A percentile compares a stretch with the other conserved stretches of the same genome.
phyloP scores from a whole-genome alignment of 2,888 invertebrate genomes.

The Abrostola triplasia region DNA sequence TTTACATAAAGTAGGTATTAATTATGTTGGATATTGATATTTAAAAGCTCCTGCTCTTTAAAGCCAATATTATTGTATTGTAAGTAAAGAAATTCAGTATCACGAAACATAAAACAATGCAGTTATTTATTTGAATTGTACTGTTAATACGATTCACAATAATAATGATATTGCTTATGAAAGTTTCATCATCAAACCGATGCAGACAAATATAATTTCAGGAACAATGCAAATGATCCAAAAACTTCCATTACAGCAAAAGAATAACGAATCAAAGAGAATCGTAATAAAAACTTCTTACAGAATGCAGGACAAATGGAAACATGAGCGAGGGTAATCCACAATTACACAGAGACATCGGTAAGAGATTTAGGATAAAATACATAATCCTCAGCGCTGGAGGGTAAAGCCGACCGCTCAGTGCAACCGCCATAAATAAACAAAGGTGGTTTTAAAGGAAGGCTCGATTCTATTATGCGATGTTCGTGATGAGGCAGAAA shows the following conservation, averaged over 20 bases:
- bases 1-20: no score
- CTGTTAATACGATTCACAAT: no score
- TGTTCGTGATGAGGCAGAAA: conserved; percentile 8
- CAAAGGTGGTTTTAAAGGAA: conserved; percentile 43
- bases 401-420: conserved; percentile 54
- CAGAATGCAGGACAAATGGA: conserved; percentile 74
- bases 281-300: conserved; percentile 46
- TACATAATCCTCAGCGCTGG: conserved; percentile 76
- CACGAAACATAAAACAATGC: no score
- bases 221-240: conserved; percentile 12
- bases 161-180: no score
- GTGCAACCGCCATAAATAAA: conserved; percentile 53
- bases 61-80: no score
- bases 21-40: no score
- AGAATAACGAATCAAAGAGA: conserved; percentile 31
- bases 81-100: no score
- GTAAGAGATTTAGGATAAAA: conserved; percentile 84
- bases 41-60: no score
- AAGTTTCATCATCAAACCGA: no score
- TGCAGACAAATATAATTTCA: conserved; percentile 5
- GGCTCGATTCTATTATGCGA: conserved; percentile 24
- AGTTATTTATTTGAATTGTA: no score
- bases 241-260: conserved; percentile 14
- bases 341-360: conserved; percentile 85
- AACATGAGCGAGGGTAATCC: conserved; percentile 82